Evolutionary conservation across 2,797 vertebrate species (phyloP).

Genomic region (Podarcis lilfordi): DNA sequence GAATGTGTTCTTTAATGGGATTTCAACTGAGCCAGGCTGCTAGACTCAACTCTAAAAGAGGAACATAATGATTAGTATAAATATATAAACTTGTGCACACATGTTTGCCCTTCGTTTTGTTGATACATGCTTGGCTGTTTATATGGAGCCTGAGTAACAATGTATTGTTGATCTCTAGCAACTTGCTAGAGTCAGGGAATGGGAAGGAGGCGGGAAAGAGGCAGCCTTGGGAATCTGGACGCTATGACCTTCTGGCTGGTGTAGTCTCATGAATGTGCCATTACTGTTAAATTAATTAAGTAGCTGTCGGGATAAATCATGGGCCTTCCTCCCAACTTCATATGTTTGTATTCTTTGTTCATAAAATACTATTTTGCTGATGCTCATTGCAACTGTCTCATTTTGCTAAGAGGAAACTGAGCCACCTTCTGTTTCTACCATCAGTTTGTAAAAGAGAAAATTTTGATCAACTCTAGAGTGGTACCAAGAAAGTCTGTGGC

Average conservation of each 20-base stretch:
- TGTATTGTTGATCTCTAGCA: rapidly evolving
- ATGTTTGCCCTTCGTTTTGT: background rate
- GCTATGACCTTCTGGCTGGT: background rate
- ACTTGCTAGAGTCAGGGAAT: rapidly evolving
- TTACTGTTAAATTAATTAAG: background rate
- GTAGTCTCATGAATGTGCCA: background rate
- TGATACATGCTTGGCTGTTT: background rate
- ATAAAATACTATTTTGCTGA: constrained; percentile 6
- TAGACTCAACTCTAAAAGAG: background rate
- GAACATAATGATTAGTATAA: background rate
- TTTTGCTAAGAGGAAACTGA: background rate
- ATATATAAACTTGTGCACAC: background rate
- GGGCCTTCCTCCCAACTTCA: constrained; percentile 8
- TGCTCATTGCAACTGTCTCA: background rate
- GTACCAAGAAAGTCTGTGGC: background rate
- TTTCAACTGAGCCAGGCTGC: background rate
- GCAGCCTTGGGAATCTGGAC: background rate
- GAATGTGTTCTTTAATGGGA: background rate
- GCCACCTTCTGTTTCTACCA: background rate
- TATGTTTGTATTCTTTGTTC: background rate
- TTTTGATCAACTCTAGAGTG: background rate
- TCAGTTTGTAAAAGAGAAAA: background rate
- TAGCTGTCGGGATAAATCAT: background rate
- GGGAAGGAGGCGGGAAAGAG: background rate
- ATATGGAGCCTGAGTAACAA: background rate